phyloP scores from a whole-genome alignment of 2,888 invertebrate genomes.

The Creontiades dilutus region DNA sequence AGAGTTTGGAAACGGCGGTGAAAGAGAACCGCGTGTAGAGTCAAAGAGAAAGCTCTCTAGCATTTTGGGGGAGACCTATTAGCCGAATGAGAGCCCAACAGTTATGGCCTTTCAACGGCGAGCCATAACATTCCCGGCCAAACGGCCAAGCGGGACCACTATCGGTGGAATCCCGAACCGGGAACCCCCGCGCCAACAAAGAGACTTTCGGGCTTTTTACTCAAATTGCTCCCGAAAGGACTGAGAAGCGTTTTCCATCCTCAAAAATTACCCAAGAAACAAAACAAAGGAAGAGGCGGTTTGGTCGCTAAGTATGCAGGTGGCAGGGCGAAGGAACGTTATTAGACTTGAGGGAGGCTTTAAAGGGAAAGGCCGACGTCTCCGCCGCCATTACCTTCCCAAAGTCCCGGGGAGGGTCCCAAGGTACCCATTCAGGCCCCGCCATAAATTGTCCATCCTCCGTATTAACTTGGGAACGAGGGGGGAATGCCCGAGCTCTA shows the following conservation, averaged over 20 bases:
- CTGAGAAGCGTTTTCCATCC: constrained; percentile 10
- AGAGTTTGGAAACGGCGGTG: neutral
- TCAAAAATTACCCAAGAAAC: constrained; percentile 45
- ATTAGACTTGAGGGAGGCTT: constrained; percentile 59
- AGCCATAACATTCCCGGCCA: constrained; percentile 45
- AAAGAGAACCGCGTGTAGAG: neutral
- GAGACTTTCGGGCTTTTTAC: constrained; percentile 41
- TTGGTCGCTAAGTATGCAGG: constrained; percentile 58
- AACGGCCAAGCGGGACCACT: constrained; percentile 55
- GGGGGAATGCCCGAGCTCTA: constrained; percentile 14
- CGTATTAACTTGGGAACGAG: constrained; percentile 35
- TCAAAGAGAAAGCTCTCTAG: constrained; percentile 4
- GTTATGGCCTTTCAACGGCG: constrained; percentile 21
- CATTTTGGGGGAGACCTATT: constrained; percentile 47
- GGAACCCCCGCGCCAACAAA: neutral
- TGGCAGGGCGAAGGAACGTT: constrained; percentile 32
- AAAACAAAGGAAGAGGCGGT: constrained; percentile 21
- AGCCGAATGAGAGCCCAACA: constrained; percentile 30
- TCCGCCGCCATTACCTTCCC: constrained; percentile 51
- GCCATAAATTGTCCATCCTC: constrained; percentile 59
- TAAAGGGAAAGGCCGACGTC: constrained; percentile 8
- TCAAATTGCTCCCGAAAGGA: constrained; percentile 54
- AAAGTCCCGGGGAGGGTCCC: constrained; percentile 9
- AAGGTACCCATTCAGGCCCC: constrained; percentile 18
- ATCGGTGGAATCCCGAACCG: constrained; percentile 28